Base-by-base conservation (phyloP, 2,888 invertebrate species). In the Leistus spinibarbis region DNA sequence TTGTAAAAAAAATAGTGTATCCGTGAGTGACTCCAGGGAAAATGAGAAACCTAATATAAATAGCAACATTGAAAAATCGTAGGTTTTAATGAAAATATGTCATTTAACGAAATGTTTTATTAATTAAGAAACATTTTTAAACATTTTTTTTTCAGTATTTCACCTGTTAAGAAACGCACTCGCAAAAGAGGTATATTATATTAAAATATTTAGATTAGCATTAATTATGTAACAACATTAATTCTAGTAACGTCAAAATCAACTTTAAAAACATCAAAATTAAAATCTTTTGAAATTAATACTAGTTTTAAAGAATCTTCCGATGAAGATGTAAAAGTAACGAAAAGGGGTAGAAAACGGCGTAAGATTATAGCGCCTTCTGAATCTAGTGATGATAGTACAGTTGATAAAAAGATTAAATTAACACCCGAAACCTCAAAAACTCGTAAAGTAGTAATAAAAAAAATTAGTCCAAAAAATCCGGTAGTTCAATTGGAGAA, bases 311-410 rank as follows among this genome's bases (percentile, higher is more conserved):
- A 40, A 40, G 40, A 40, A 7, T 40, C 16, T 17, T 40, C 27
- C 23, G 16, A 22, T 71, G 71, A 65, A 40, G 20, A 76, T 57
- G 22, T 71, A 78, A 65, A 62, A 79, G 78, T 13, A 10, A 9
- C 1, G 66, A 27, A 57, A 24, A 57, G 27, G 23, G 7, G 23
- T 1, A 82, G 80, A 62, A 83, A 83, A 74, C 76, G 82, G 66
- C 66, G 77, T 1, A 80, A 81, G 64, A 80, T 82, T 62, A 77
- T 81, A 60, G 72, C 76, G 1, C 69, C 65, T 5, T 77, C 79
- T 62, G 81, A 83, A 71, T 85, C 85, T 0, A 85, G 85, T 68
- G 85, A 85, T 9, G 84, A 85, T 76, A 80, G 80, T 62, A 75
- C 19, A 57, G 10, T 23, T 66, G 66, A 40, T 16, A 40, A 60